A percentile compares a stretch with the other conserved stretches of the same genome.
Evolutionary conservation across 2,797 vertebrate genomes (phyloP).

Genomic region (Eupleurogrammus muticus): DNA sequence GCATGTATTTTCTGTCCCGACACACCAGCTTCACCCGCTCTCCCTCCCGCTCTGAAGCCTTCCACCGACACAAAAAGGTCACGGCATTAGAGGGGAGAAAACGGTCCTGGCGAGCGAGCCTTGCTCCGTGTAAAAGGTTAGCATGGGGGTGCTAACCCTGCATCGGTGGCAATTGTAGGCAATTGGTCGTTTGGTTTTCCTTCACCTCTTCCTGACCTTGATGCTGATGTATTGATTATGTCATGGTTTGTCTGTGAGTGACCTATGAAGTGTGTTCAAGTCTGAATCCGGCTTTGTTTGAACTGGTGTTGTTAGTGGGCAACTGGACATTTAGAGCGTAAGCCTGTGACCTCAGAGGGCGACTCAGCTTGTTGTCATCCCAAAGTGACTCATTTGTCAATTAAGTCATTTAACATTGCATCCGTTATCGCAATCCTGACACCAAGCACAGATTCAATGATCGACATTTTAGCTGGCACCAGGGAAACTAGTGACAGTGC

Average conservation of each 20-base stretch:
- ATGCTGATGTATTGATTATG: conserved; percentile 24
- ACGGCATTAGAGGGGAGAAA: conserved; percentile 60
- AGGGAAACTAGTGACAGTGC: background rate
- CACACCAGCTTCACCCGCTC: conserved; percentile 38
- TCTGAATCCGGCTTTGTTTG: conserved; percentile 39
- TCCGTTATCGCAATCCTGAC: background rate
- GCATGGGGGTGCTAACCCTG: conserved; percentile 1
- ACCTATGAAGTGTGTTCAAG: conserved; percentile 24
- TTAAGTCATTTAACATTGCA: conserved; percentile 11
- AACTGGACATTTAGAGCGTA: conserved; percentile 6
- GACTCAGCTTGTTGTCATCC: background rate
- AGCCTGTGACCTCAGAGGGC: conserved; percentile 6
- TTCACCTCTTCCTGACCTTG: conserved; percentile 14
- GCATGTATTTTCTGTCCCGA: conserved; percentile 31
- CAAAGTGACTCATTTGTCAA: conserved; percentile 7
- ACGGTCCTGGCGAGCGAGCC: conserved; percentile 37
- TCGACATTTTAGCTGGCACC: background rate
- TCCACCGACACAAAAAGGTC: conserved; percentile 70
- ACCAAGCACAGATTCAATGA: background rate
- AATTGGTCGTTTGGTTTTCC: conserved; percentile 12
- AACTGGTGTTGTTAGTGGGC: conserved; percentile 1
- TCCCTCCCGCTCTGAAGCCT: conserved; percentile 32
- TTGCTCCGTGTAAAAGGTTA: conserved; percentile 57
- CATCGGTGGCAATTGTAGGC: conserved; percentile 27
- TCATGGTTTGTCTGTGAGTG: conserved; percentile 18